A percentile compares a stretch with the other conserved stretches of the same genome.
Conservation (phyloP, 1,140 invertebrate genomes). For the Planococcus citri region DNA sequence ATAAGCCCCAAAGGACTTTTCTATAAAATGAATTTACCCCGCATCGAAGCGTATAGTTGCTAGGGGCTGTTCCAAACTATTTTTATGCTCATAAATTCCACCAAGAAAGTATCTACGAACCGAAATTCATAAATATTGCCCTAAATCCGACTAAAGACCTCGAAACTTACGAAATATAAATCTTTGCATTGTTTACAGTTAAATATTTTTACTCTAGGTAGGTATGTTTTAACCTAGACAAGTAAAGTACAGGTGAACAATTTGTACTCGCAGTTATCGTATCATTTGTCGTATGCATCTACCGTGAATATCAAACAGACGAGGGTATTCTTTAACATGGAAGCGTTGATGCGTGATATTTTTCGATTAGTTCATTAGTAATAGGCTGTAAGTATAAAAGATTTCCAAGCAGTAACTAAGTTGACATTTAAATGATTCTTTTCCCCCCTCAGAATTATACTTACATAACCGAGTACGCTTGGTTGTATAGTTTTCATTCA, state of each 20-base stretch:
- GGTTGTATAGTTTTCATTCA: not conserved
- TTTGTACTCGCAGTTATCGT: no score
- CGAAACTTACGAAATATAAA: constrained; percentile 8
- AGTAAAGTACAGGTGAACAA: no score
- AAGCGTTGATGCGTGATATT: no score
- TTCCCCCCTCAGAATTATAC: no score
- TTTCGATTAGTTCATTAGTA: no score
- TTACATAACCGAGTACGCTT: not conserved
- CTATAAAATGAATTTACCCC: constrained; percentile 7
- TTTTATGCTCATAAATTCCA: not conserved
- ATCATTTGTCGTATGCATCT: no score
- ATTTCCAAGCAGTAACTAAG: no score
- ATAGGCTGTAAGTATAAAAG: no score
- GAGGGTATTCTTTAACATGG: no score
- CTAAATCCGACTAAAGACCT: constrained; percentile 19
- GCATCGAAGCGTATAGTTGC: not conserved
- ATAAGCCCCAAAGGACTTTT: constrained; percentile 2
- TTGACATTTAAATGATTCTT: no score
- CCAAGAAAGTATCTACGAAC: not conserved
- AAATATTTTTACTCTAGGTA: not conserved
- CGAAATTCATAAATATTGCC: constrained; percentile 16
- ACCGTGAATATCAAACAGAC: no score
- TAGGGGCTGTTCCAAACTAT: not conserved
- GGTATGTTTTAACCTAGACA: not conserved
- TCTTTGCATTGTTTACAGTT: constrained; percentile 17